These are phyloP conservation scores for Strigops habroptila DNA, from an alignment of 2,113 vertebrate genomes.

Conservation along the genomic window DNA sequence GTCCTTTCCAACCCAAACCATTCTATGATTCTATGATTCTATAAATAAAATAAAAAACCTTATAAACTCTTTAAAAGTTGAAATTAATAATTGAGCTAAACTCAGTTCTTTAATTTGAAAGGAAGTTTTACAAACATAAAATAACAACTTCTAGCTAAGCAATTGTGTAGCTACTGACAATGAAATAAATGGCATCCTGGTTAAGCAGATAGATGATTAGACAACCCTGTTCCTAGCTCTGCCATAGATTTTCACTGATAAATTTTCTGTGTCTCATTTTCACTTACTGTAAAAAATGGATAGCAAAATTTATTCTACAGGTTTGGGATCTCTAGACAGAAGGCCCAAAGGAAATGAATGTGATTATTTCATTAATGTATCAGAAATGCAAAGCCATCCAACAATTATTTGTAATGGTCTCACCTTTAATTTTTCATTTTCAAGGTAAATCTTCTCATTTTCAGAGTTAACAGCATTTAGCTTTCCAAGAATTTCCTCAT, in stretches of 20 bases:
- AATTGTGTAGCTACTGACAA: background rate
- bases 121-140: background rate
- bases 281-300: background rate
- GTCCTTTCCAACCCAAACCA: too few species aligned
- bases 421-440: conserved; percentile 84
- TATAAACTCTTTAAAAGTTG: background rate
- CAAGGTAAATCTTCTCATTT: conserved; percentile 71
- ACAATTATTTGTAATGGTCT: background rate
- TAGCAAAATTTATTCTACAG: background rate
- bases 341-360: background rate
- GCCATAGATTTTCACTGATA: background rate
- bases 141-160: background rate
- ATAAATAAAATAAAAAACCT: background rate
- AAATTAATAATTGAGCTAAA: background rate
- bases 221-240: background rate
- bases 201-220: background rate
- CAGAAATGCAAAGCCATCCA: background rate
- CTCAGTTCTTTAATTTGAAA: background rate
- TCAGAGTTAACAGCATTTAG: conserved; percentile 73
- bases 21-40: too few species aligned
- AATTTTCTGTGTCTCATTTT: background rate
- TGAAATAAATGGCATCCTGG: background rate
- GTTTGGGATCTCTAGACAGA: background rate
- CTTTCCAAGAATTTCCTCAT: conserved; percentile 70
- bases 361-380: background rate